A percentile compares a stretch with the other conserved stretches of the same genome.
phyloP scores from a whole-genome alignment of 2,113 vertebrate genomes.

The Caloenas nicobarica region DNA sequence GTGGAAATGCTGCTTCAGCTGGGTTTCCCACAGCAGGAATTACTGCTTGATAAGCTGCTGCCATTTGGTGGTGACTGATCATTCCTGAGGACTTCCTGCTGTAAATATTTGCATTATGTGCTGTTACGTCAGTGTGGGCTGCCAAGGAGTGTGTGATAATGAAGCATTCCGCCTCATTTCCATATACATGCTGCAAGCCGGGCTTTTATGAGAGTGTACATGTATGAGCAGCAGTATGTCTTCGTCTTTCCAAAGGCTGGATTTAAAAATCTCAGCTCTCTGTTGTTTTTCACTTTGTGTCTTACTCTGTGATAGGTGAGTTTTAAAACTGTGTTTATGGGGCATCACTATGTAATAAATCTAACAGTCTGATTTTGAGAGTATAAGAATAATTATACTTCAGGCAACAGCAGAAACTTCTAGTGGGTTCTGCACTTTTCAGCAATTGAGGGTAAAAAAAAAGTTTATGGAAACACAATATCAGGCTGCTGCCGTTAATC shows the following conservation, averaged over 20 bases:
- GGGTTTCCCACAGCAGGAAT: slow-evolving; percentile 9
- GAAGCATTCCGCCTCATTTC: neutral
- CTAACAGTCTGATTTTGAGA: neutral
- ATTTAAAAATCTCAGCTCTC: neutral
- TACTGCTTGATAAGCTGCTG: slow-evolving; percentile 7
- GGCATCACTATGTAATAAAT: neutral
- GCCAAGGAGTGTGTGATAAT: neutral
- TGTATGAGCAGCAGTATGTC: neutral
- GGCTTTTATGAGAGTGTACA: neutral
- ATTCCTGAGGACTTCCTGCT: slow-evolving; percentile 19
- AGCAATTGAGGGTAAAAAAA: neutral
- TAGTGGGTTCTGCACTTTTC: neutral
- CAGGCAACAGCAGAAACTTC: neutral
- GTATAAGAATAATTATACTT: neutral
- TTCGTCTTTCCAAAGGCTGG: neutral
- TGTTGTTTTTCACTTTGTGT: neutral
- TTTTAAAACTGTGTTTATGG: neutral
- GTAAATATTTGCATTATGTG: neutral
- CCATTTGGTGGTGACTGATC: neutral
- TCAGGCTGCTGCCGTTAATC: slow-evolving; percentile 14
- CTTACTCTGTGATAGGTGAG: neutral
- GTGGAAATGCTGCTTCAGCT: slow-evolving; percentile 39
- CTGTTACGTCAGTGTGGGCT: neutral
- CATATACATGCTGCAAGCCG: neutral
- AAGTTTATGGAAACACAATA: neutral